phyloP scores from a whole-genome alignment of 2,888 invertebrate genomes.

The Meganola albula region DNA sequence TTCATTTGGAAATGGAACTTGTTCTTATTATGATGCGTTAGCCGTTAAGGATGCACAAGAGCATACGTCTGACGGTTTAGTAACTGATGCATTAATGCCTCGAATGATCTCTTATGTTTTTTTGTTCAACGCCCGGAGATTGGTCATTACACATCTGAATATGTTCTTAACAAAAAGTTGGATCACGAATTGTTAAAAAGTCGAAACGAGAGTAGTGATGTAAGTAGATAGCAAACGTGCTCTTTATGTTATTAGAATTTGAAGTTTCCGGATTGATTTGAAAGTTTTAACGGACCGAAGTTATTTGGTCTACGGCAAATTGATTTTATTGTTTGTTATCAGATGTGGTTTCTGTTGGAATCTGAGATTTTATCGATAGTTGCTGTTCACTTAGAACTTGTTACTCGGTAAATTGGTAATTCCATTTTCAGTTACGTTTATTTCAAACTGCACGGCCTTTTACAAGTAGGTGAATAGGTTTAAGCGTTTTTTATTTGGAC shows the following conservation, averaged over 20 bases:
- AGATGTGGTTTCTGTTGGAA: conserved; percentile 26
- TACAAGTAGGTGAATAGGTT: no score
- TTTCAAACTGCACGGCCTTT: no score
- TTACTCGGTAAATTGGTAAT: no score
- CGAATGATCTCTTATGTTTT: conserved; percentile 61
- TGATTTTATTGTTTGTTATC: conserved; percentile 32
- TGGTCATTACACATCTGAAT: conserved; percentile 76
- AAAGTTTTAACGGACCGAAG: conserved; percentile 43
- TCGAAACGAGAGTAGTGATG: conserved; percentile 58
- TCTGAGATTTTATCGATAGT: conserved; percentile 10
- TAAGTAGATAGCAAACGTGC: conserved; percentile 71
- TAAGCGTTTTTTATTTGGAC: no score
- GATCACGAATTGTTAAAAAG: conserved; percentile 71
- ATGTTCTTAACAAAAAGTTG: conserved; percentile 67
- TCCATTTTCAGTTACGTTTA: no score
- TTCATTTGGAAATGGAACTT: conserved; percentile 65
- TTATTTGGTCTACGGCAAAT: conserved; percentile 34
- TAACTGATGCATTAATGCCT: conserved; percentile 75
- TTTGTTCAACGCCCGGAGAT: conserved; percentile 69
- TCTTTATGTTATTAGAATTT: conserved; percentile 69
- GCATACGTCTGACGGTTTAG: conserved; percentile 75
- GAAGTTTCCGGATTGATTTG: conserved; percentile 69
- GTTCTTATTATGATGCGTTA: conserved; percentile 72
- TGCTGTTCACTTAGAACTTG: conserved; percentile 8
- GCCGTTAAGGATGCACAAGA: conserved; percentile 73